Base-by-base conservation (phyloP, 2,888 invertebrate species). In the Dasypolia templi region DNA sequence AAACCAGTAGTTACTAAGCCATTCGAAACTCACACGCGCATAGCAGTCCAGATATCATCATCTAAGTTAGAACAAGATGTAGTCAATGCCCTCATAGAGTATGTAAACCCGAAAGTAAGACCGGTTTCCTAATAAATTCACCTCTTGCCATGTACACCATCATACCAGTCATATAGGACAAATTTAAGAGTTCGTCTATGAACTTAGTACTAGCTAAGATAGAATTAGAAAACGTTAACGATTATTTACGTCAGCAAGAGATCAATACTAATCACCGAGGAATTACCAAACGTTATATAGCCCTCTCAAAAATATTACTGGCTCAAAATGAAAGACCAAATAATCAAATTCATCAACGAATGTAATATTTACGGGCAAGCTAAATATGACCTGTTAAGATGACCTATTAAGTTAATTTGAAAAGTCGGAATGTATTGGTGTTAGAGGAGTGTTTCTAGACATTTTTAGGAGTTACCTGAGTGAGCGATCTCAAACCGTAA, bases 1-100 rank as follows among this genome's bases (percentile, higher is more conserved):
- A 32, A 32, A 56, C 56, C 56, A 32, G 56, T 56, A 32, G 32
- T 56, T 56, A 56, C 56, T 22, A 56, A 56, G 9, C 56, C 56
- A 19, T 56, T 56, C 19, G 56, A 56, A 7, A 56, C 56, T 29
- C 56, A 56, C 32, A 58, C 58, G 22, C 22, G 58, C 5, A 58
- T 32, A 35, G 22, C 22, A 11, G 19, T 32, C 32, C 22, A 58
- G 3, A 35, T 58, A 58, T 32, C 58, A 35, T 35, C 32, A 22
- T 35, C 32, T 22, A 58, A 35, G 22, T 58, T 58, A 58, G 32
- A 58, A 35, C 22, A 58, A 32, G 58, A 58, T 32, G 58, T 58
- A 35, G 32, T 58, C 12, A 35, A 35, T 35, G 32, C 58, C 32
- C 32, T 58, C 32, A 58, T 35, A 35, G 32, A 58, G 32, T 58